A percentile compares a stretch with the other conserved stretches of the same genome.
These are phyloP conservation scores for Calcarius lapponicus DNA, from an alignment of 2,797 vertebrate genomes.

Conservation along the genomic window DNA sequence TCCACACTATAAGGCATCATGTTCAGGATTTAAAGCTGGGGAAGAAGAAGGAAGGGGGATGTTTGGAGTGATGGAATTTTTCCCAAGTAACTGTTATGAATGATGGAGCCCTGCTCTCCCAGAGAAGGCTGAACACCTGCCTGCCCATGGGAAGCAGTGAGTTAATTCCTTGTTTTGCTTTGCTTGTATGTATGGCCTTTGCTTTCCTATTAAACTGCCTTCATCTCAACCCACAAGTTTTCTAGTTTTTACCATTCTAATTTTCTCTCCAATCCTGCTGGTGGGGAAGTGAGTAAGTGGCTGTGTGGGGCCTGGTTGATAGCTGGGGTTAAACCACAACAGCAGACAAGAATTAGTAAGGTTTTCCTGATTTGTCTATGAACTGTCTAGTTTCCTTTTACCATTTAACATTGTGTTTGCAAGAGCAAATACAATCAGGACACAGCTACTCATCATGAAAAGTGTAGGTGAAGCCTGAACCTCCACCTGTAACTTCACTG, in stretches of 20 bases:
- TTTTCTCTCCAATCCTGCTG: background rate
- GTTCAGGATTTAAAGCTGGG: background rate
- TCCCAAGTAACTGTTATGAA: background rate
- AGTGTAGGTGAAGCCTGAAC: background rate
- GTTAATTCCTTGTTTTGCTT: background rate
- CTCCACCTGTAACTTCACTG: background rate
- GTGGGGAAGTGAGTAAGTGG: background rate
- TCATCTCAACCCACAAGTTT: background rate
- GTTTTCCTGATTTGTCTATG: background rate
- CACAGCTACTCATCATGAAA: background rate
- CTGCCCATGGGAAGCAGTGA: background rate
- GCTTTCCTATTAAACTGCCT: background rate
- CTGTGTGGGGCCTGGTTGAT: background rate
- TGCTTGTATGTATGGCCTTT: background rate
- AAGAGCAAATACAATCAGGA: background rate
- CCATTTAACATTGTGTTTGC: background rate
- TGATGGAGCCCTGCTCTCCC: background rate
- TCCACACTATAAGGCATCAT: background rate
- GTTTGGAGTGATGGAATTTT: accelerated
- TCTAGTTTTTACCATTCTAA: background rate
- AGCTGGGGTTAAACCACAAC: background rate
- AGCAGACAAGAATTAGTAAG: background rate
- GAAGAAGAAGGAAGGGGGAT: background rate
- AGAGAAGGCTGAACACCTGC: background rate
- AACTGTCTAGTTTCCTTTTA: background rate